Evolutionary conservation across 2,797 vertebrate species (phyloP), one percentile per base, ranked within the genome.

Genomic region (Silurus aristotelis): DNA sequence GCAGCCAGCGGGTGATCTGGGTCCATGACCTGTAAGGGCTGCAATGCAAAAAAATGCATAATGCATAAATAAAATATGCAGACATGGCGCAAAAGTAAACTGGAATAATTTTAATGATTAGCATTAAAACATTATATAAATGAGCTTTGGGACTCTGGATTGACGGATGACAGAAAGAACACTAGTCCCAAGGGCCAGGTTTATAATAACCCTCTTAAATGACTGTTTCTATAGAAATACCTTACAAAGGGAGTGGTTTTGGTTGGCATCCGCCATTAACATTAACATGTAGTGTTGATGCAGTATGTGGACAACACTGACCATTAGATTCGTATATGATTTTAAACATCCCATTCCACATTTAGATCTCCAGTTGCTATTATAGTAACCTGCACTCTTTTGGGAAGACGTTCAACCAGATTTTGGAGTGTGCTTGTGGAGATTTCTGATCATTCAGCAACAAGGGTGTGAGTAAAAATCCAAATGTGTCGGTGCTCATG

Each of bases 1-100:
- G 93, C 97, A 67, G 97, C 98, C 60, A 99, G 93, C 0, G 98
- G 98, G 87, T 99, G 98, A 92, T 99, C 98, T 0, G 98, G 98
- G 89, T 99, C 98, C 86, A 99, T 97, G 6, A 99, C 97, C 88
- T 96, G 97, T 79, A 99, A 91, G 88, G 98, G 98, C 98, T 99
- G 88, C 38, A 88, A 89, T 86, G 90, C 63, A 92, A 73, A 78
- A 61, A 68, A 8, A 52, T 38, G 0, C n/a, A n/a, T 38, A 2
- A 38, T 38, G 38, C 38, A 38, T 4, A 38, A 38, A 38, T 2
- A 38, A 38, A 38, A 38, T 5, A 38, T 38, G 3, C 38, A 72
- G 43, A 72, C 2, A 6, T 1, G 2, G 46, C 13, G 2, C 22
- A 52, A 52, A 55, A 55, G 48, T 13, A 15, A 73, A n/a, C n/a